Conservation (phyloP, 1,140 invertebrate genomes). For the Ladona fulva region DNA sequence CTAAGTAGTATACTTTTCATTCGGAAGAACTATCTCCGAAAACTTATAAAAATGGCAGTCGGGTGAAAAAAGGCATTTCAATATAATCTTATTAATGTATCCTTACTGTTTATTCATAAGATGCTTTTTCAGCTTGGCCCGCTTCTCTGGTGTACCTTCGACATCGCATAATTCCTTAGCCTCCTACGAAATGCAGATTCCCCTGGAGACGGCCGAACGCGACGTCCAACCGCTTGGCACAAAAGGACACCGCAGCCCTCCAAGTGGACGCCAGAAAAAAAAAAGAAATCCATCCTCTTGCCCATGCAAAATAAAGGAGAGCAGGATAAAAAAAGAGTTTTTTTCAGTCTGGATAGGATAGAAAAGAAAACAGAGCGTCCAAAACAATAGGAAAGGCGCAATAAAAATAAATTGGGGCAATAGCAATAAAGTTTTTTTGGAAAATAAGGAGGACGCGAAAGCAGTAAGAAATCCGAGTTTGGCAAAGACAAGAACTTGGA, state of each 20-base stretch:
- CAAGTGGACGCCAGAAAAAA: neutral
- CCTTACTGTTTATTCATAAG: no score
- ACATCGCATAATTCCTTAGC: no score
- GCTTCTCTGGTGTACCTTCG: no score
- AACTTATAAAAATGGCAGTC: no score
- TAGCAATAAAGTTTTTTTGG: neutral
- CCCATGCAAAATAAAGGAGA: neutral
- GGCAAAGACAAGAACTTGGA: neutral
- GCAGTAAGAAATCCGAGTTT: neutral
- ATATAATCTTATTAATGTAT: no score
- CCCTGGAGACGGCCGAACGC: no score
- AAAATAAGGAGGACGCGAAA: neutral
- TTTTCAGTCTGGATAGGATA: neutral
- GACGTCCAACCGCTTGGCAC: neutral
- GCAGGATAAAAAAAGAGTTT: neutral
- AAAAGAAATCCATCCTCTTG: neutral
- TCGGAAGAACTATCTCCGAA: no score
- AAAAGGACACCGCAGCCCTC: neutral
- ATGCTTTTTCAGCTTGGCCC: no score
- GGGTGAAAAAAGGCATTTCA: no score
- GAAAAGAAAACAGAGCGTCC: neutral
- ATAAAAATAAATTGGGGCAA: slow-evolving; percentile 3
- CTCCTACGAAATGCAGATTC: no score
- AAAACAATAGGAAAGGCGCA: neutral
- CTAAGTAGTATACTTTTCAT: no score